Percentiles rank a stretch among this genome's conserved stretches.
These are phyloP conservation scores for Hyles lineata DNA, from an alignment of 2,888 invertebrate genomes.

Conservation along the genomic window DNA sequence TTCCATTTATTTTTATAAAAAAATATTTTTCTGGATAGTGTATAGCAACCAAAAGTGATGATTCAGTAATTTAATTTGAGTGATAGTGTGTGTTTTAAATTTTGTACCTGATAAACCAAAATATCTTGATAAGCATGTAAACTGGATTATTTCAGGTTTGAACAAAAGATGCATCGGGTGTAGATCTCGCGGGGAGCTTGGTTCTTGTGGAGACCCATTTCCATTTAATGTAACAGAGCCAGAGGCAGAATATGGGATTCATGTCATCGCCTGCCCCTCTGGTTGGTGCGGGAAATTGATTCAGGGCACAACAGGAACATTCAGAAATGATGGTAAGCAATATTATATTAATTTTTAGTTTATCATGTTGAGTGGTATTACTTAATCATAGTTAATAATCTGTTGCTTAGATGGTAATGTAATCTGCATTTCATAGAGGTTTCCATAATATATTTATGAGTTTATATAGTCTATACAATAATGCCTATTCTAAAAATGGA, in stretches of 20 bases:
- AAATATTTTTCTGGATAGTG: neutral
- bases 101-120: too few species aligned
- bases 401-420: too few species aligned
- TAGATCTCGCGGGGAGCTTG: slow-evolving; percentile 93
- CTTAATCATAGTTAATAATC: too few species aligned
- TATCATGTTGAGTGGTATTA: neutral
- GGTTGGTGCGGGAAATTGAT: slow-evolving; percentile 97
- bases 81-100: too few species aligned
- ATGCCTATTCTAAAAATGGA: too few species aligned
- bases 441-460: too few species aligned
- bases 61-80: too few species aligned
- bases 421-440: too few species aligned
- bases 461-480: too few species aligned
- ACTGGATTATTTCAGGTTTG: slow-evolving; percentile 80
- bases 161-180: slow-evolving; percentile 92
- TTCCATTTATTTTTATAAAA: neutral
- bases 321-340: slow-evolving; percentile 90
- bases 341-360: neutral
- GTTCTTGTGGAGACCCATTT: slow-evolving; percentile 95
- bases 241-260: slow-evolving; percentile 88
- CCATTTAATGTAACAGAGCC: slow-evolving; percentile 91
- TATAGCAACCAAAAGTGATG: neutral
- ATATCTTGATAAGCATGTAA: neutral
- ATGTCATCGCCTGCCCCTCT: slow-evolving; percentile 92
- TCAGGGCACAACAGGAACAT: slow-evolving; percentile 89